Evolutionary conservation across 2,888 invertebrate genomes (phyloP).

Genomic region (Linhomoeus sp.): DNA sequence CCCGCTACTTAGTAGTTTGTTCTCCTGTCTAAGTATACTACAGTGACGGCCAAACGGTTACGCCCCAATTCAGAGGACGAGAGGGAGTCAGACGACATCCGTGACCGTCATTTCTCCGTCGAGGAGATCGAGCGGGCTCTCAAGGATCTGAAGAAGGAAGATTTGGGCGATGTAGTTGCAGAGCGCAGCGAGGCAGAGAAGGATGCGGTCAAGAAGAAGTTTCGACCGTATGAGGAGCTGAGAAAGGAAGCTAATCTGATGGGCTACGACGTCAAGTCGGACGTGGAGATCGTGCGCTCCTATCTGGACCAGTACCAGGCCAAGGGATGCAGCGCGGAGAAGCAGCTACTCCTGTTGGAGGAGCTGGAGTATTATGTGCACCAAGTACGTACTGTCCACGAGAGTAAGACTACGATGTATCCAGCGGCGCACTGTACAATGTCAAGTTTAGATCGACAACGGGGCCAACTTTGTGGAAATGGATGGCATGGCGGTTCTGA

Average conservation of each 20-base stretch:
- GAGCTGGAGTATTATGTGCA: slow-evolving; percentile 54
- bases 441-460: slow-evolving; percentile 43
- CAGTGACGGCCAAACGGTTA: too few species aligned
- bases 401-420: too few species aligned
- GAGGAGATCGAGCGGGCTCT: slow-evolving; percentile 7
- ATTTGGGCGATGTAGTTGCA: neutral
- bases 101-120: slow-evolving; percentile 10
- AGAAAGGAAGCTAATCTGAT: slow-evolving; percentile 44
- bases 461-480: slow-evolving; percentile 42
- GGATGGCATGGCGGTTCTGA: slow-evolving; percentile 36
- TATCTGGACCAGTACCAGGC: slow-evolving; percentile 36
- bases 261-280: slow-evolving; percentile 44
- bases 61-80: too few species aligned
- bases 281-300: slow-evolving; percentile 43
- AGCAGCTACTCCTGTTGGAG: slow-evolving; percentile 37
- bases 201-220: slow-evolving; percentile 25
- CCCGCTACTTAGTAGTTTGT: too few species aligned
- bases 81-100: slow-evolving; percentile 13
- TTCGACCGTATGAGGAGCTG: slow-evolving; percentile 43
- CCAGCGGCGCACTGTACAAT: too few species aligned
- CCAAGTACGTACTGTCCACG: slow-evolving; percentile 39
- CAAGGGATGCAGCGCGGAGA: slow-evolving; percentile 21
- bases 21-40: too few species aligned
- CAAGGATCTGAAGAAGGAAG: neutral
- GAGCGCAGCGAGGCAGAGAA: slow-evolving; percentile 1